Conservation (phyloP, 2,113 vertebrate species). For the Prinia subflava region DNA sequence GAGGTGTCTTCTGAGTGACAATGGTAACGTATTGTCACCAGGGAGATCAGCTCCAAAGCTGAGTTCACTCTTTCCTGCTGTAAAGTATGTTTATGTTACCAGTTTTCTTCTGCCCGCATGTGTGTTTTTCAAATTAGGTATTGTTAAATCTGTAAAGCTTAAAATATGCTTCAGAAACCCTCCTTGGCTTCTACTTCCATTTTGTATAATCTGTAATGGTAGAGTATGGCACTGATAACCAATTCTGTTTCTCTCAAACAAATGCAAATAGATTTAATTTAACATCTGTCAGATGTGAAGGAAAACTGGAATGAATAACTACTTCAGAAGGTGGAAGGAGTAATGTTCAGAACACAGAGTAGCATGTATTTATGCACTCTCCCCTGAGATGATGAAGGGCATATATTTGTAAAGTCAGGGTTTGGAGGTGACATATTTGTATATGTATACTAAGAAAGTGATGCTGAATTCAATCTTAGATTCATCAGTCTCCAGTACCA, state of each 20-base stretch:
- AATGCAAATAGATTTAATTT: conserved; percentile 39
- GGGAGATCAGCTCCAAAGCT: conserved; percentile 58
- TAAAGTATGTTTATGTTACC: conserved; percentile 64
- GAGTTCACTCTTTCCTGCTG: conserved; percentile 65
- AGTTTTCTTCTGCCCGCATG: conserved; percentile 52
- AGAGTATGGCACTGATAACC: background rate
- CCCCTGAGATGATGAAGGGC: background rate
- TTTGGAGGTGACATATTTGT: background rate
- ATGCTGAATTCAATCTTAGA: background rate
- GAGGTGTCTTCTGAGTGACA: conserved; percentile 55
- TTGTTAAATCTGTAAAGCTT: conserved; percentile 61
- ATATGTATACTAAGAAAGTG: background rate
- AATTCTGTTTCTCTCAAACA: background rate
- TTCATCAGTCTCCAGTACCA: background rate
- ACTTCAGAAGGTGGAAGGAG: background rate
- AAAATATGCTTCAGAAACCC: conserved; percentile 56
- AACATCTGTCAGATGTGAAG: conserved; percentile 28
- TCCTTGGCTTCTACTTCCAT: conserved; percentile 34
- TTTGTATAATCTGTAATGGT: conserved; percentile 28
- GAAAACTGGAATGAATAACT: background rate
- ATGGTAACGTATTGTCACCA: conserved; percentile 26
- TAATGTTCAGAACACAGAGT: background rate
- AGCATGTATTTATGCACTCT: background rate
- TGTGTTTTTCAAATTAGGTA: conserved; percentile 74
- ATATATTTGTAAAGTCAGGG: background rate